A percentile compares a stretch with the other conserved stretches of the same genome.
These are phyloP conservation scores for Geopemphigus sp. DNA, from an alignment of 1,140 invertebrate genomes.

Conservation along the genomic window DNA sequence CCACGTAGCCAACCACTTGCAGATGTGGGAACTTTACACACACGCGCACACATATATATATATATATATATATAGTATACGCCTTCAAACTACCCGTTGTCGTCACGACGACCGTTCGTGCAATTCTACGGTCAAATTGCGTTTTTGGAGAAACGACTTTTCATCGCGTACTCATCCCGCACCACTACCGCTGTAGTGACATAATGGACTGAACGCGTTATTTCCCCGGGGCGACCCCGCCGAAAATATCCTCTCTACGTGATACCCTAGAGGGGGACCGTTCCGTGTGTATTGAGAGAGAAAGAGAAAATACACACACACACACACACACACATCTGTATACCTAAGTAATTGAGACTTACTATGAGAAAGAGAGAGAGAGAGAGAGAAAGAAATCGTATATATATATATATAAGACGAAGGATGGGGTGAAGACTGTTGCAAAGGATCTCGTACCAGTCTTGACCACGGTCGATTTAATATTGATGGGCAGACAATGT, in stretches of 20 bases:
- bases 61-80: too few relatives aligned
- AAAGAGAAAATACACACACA: not conserved
- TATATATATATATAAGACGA: not conserved
- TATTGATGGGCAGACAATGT: slow-evolving; percentile 43
- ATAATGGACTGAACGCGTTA: slow-evolving; percentile 21
- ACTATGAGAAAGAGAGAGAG: too few relatives aligned
- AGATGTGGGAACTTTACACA: not conserved
- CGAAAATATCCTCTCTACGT: not conserved
- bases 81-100: too few relatives aligned
- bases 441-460: slow-evolving; percentile 11
- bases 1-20: not conserved
- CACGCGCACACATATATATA: too few relatives aligned
- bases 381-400: too few relatives aligned
- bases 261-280: not conserved
- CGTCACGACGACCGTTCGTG: not conserved
- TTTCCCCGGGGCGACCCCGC: slow-evolving; percentile 26
- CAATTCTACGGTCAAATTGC: slow-evolving; percentile 25
- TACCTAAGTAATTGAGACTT: too few relatives aligned
- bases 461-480: slow-evolving; percentile 39
- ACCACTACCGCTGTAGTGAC: not conserved
- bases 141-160: slow-evolving; percentile 21
- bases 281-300: not conserved
- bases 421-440: too few relatives aligned
- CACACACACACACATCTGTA: too few relatives aligned
- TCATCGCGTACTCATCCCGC: not conserved